These are phyloP conservation scores for Malacoctenus gilli DNA, from an alignment of 2,797 vertebrate species.

Conservation along the genomic window DNA sequence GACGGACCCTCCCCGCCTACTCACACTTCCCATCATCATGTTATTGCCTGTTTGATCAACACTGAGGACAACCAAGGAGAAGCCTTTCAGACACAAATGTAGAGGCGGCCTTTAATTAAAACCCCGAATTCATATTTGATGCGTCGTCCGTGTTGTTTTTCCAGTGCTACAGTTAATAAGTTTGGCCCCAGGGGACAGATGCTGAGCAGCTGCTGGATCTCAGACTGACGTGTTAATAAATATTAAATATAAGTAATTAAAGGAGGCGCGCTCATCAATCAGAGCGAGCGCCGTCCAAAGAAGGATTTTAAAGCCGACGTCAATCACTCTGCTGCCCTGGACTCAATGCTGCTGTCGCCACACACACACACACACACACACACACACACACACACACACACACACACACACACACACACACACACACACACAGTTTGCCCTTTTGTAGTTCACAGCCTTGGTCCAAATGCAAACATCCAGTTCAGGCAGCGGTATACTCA, in stretches of 20 bases:
- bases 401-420: slow-evolving; percentile 27
- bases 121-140: slow-evolving; percentile 45
- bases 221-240: slow-evolving; percentile 42
- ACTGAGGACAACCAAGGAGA: slow-evolving; percentile 8
- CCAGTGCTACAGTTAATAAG: slow-evolving; percentile 28
- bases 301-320: slow-evolving; percentile 22
- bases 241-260: slow-evolving; percentile 49
- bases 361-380: slow-evolving; percentile 2
- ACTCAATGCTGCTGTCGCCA: slow-evolving; percentile 26
- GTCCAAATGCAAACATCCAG: slow-evolving; percentile 50
- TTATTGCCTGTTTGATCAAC: slow-evolving; percentile 6
- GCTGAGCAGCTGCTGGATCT: slow-evolving; percentile 18
- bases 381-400: slow-evolving; percentile 2
- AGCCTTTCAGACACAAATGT: slow-evolving; percentile 3
- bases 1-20: too few relatives aligned
- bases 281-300: slow-evolving; percentile 25
- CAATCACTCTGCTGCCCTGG: slow-evolving; percentile 22
- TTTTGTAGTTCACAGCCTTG: slow-evolving; percentile 48
- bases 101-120: slow-evolving; percentile 32
- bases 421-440: slow-evolving; percentile 34
- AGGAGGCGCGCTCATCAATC: slow-evolving; percentile 40
- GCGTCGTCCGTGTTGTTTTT: slow-evolving; percentile 23
- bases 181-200: slow-evolving; percentile 29
- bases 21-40: slow-evolving; percentile 22
- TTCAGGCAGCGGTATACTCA: slow-evolving; percentile 68